phyloP scores from a whole-genome alignment of 1,140 invertebrate genomes.

The Reticulitermes speratus region DNA sequence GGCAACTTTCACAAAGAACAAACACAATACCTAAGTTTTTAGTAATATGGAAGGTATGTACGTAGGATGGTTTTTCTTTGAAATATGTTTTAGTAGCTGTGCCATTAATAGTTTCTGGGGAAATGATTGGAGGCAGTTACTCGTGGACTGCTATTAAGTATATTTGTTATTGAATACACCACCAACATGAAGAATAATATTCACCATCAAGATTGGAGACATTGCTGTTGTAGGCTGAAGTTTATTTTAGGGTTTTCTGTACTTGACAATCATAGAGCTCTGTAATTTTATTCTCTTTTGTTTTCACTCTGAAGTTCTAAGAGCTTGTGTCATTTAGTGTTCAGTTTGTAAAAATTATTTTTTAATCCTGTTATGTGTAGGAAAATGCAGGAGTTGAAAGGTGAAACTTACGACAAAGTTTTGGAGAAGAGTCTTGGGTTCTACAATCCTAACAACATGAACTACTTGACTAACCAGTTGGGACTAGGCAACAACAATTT shows the following conservation, averaged over 20 bases:
- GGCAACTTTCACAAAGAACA: not conserved
- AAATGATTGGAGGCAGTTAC: not conserved
- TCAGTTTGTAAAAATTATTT: conserved; percentile 6
- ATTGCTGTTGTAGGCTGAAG: not conserved
- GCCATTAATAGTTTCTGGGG: conserved; percentile 22
- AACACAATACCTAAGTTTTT: not conserved
- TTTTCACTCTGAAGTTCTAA: not conserved
- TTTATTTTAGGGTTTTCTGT: not conserved
- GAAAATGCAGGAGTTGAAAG: conserved; percentile 75
- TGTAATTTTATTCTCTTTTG: not conserved
- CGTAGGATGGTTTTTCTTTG: not conserved
- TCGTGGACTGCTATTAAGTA: not conserved
- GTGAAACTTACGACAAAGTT: conserved; percentile 78
- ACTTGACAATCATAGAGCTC: not conserved
- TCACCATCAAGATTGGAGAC: not conserved
- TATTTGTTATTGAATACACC: not conserved
- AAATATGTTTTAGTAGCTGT: conserved; percentile 2
- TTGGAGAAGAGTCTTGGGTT: conserved; percentile 82
- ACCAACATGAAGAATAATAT: not conserved
- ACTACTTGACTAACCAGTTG: conserved; percentile 71
- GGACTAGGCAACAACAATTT: conserved; percentile 68
- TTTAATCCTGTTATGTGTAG: conserved; percentile 49
- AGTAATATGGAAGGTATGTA: conserved; percentile 1
- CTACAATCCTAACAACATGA: conserved; percentile 86
- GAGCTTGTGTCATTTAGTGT: not conserved